Conservation (phyloP, 1,140 invertebrate genomes). For the Plectus sambesii region DNA sequence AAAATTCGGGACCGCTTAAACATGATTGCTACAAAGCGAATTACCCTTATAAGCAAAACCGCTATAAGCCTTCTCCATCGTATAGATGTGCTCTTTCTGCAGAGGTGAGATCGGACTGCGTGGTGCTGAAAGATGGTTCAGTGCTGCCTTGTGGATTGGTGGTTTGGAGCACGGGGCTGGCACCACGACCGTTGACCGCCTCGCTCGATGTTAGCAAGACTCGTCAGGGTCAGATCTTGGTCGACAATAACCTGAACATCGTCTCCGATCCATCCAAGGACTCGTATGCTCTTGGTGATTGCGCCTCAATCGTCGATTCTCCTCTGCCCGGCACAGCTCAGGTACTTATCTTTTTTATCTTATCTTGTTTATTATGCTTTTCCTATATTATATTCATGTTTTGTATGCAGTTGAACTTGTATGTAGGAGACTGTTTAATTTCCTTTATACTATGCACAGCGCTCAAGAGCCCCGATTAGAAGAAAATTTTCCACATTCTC, state of each 20-base stretch:
- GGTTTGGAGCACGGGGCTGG: slow-evolving; percentile 49
- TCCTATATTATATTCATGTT: too few relatives aligned
- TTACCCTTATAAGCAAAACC: too few relatives aligned
- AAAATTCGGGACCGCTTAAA: too few relatives aligned
- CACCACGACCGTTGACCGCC: slow-evolving; percentile 43
- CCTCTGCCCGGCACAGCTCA: slow-evolving; percentile 47
- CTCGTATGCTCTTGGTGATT: slow-evolving; percentile 46
- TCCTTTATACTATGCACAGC: too few relatives aligned
- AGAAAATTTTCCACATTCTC: too few relatives aligned
- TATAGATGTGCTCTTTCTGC: too few relatives aligned
- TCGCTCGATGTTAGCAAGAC: slow-evolving; percentile 42
- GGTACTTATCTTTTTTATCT: slow-evolving; percentile 14
- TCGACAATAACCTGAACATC: slow-evolving; percentile 38
- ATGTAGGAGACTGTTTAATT: too few relatives aligned
- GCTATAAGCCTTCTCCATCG: too few relatives aligned
- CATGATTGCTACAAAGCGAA: too few relatives aligned
- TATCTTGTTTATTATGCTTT: too few relatives aligned
- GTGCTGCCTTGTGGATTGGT: slow-evolving; percentile 48
- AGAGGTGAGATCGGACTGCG: slow-evolving; percentile 45
- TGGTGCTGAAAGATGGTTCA: slow-evolving; percentile 43
- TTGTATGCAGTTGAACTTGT: too few relatives aligned
- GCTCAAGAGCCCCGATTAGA: too few relatives aligned
- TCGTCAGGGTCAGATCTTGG: slow-evolving; percentile 45
- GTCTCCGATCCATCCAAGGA: slow-evolving; percentile 26
- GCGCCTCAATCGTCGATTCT: slow-evolving; percentile 39